Base-by-base conservation (phyloP, 2,888 invertebrate species). In the Brenthis daphne region DNA sequence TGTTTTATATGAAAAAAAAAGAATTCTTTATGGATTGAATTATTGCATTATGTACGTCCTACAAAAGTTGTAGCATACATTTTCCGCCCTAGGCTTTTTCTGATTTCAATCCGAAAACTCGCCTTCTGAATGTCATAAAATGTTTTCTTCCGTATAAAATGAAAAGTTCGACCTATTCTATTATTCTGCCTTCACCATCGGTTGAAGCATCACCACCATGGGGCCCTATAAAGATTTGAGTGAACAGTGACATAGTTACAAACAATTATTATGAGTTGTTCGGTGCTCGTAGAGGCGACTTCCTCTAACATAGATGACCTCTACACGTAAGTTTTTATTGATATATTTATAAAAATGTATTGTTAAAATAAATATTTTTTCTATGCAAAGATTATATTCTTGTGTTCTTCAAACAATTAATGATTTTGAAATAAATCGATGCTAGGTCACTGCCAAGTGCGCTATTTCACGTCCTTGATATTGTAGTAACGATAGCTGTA, bases 281-380 rank as follows among this genome's bases (percentile, higher is more conserved):
- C 88, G 2, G 82, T 86, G 76, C 68, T 87, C 54, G 82, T 86
- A 48, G 89, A 88, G 74, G 86, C 87, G 2, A 85, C 85, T 6
- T 86, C 87, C 63, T 85, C 89, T 12, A 82, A 74, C 70, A 73
- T 79, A 61, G 85, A 85, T 61, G 90, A 90, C 68, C 74, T 88
- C 1, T 90, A 91, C 75, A 84, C 86, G 91, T 91, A 79, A 86
- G 91, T 87, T 16, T 51, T 48, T 48, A 54, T 64, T 16, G 53
- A n/a, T 43, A 20, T 56, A 53, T 57, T 58, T 53, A 33, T 37
- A 50, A 8, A n/a, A 29, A 48, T 6, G 29, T 20, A 60, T 14
- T 48, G n/a, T 11, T 29, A n/a, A 48, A 48, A 29, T 0, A 11
- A 12, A 4, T 3, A 37, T 1, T 16, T n/a, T 47, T 20, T 16